A percentile compares a stretch with the other conserved stretches of the same genome.
Evolutionary conservation across 2,113 vertebrate species (phyloP).

Genomic region (Fulmarus glacialis): DNA sequence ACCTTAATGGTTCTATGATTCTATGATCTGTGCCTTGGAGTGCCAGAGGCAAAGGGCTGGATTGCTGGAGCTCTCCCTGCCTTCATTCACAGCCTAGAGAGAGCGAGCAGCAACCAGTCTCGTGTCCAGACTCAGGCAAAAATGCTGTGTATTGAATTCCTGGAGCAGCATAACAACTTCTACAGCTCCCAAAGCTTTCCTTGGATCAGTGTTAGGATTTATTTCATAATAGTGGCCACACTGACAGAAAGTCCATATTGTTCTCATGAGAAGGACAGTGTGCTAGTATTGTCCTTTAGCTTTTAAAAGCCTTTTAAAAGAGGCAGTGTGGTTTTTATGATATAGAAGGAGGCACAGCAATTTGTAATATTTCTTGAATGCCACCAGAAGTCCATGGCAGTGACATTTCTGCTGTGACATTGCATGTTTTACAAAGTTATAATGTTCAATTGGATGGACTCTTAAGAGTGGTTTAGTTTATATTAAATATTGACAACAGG

Average conservation of each 20-base stretch:
- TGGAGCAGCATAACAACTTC: background rate
- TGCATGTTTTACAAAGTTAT: background rate
- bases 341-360: background rate
- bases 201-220: background rate
- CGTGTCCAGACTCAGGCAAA: background rate
- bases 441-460: background rate
- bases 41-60: background rate
- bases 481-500: background rate
- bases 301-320: background rate
- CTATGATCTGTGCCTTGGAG: background rate
- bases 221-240: no score
- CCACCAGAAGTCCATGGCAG: background rate
- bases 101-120: background rate
- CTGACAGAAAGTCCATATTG: background rate
- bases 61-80: background rate
- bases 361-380: background rate
- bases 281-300: background rate
- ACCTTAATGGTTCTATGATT: no score
- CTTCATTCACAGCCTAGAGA: background rate
- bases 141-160: background rate
- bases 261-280: background rate
- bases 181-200: background rate
- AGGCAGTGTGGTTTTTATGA: accelerated
- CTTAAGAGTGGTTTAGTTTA: background rate
- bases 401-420: background rate